A percentile compares a stretch with the other conserved stretches of the same genome.
These are phyloP conservation scores for Albula glossodonta DNA, from an alignment of 2,113 vertebrate species.

Conservation along the genomic window DNA sequence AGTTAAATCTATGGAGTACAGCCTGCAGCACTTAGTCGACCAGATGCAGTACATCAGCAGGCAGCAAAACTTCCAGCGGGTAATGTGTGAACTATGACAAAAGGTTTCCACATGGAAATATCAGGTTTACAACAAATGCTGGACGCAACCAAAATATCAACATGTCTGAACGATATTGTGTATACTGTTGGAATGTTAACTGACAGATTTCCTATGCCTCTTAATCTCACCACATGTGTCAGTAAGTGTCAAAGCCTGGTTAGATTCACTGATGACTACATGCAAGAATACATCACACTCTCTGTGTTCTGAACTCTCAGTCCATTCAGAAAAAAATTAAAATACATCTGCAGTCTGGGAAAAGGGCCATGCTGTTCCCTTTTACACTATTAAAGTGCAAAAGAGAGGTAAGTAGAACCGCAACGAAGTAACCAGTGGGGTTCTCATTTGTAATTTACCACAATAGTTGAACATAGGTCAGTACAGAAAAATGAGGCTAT, in stretches of 20 bases:
- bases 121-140: not conserved
- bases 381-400: too few relatives aligned
- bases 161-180: not conserved
- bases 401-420: too few relatives aligned
- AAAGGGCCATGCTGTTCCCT: too few relatives aligned
- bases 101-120: not conserved
- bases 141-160: not conserved
- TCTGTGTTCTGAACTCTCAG: too few relatives aligned
- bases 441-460: too few relatives aligned
- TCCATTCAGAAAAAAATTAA: too few relatives aligned
- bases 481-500: too few relatives aligned
- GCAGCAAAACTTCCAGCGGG: conserved; percentile 87
- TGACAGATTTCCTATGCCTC: not conserved
- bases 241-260: not conserved
- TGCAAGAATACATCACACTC: too few relatives aligned
- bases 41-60: conserved; percentile 78
- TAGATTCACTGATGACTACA: too few relatives aligned
- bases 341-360: too few relatives aligned
- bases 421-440: too few relatives aligned
- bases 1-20: conserved; percentile 71
- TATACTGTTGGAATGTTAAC: not conserved
- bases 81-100: conserved; percentile 49
- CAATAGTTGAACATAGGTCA: too few relatives aligned
- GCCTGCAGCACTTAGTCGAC: conserved; percentile 75
- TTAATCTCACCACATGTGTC: not conserved